These are phyloP conservation scores for Steinernema carpocapsae DNA, from an alignment of 2,888 invertebrate species.

Conservation along the genomic window DNA sequence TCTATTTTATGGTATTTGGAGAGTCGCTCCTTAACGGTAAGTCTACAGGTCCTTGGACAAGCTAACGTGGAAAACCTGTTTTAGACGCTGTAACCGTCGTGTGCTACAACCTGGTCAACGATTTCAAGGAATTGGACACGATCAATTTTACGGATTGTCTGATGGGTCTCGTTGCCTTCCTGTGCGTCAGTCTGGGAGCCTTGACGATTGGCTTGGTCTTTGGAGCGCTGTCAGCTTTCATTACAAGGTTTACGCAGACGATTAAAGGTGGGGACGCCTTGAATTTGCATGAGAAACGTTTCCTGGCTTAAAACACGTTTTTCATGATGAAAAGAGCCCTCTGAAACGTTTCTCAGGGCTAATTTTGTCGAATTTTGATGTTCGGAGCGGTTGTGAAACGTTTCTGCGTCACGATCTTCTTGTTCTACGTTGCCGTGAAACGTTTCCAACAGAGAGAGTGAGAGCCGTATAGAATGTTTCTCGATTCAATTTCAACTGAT, in stretches of 20 bases:
- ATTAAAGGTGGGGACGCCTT: constrained; percentile 54
- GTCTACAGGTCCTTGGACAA: constrained; percentile 21
- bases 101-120: constrained; percentile 73
- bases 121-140: constrained; percentile 67
- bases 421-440: no score
- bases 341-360: no score
- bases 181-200: constrained; percentile 73
- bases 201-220: constrained; percentile 72
- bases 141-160: constrained; percentile 66
- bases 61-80: constrained; percentile 1
- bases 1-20: constrained; percentile 75
- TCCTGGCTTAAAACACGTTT: background rate
- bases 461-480: no score
- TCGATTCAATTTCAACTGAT: no score
- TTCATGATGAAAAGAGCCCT: no score
- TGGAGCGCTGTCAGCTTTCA: constrained; percentile 72
- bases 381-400: no score
- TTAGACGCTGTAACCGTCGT: constrained; percentile 74
- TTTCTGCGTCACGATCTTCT: no score
- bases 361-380: no score
- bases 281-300: background rate
- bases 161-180: constrained; percentile 72
- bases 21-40: constrained; percentile 74
- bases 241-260: constrained; percentile 69
- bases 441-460: no score